Evolutionary conservation across 2,797 vertebrate species (phyloP), one percentile per base, ranked within the genome.

Genomic region (Podarcis lilfordi): DNA sequence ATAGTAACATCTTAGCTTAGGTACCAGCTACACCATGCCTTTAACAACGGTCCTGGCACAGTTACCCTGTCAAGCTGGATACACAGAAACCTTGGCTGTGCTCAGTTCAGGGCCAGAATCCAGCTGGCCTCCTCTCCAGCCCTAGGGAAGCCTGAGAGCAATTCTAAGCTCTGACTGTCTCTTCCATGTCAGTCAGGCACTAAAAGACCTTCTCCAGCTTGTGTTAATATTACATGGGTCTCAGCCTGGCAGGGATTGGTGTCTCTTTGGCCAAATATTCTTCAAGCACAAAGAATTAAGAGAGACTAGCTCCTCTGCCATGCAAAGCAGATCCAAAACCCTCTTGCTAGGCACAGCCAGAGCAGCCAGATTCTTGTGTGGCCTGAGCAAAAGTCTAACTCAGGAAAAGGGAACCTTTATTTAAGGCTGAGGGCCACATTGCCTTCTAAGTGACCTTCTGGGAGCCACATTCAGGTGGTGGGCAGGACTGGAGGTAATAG

Each of bases 131-230:
- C 37, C 27, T 29, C 74, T 88, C 25, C 64, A 66, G 5, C 89
- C 91, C 78, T 75, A 81, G 91, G 85, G n/a, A 50, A 87, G 17
- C 8, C 75, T 4, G 45, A 81, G 81, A 85, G 88, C 87, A 64
- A 80, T 80, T 92, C 86, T 78, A 91, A 75, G 76, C 86, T 93
- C 72, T 80, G 80, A 43, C 76, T 76, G 35, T 77, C 88, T 89
- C 90, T 88, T 89, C 69, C 89, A 86, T 83, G 68, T 50, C 84
- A 86, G 23, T 76, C 43, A 69, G 79, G 83, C 59, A 76, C 45
- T 86, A 40, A 89, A 89, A 86, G 94, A 92, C 86, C 80, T 92
- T 92, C 92, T 92, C 71, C 91, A 74, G 43, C 9, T 91, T 92
- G 91, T 93, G 87, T 91, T 92, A 92, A 92, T 92, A 93, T 86